A percentile compares a stretch with the other conserved stretches of the same genome.
These are phyloP conservation scores for Morone saxatilis DNA, from an alignment of 2,113 vertebrate genomes.

Conservation along the genomic window DNA sequence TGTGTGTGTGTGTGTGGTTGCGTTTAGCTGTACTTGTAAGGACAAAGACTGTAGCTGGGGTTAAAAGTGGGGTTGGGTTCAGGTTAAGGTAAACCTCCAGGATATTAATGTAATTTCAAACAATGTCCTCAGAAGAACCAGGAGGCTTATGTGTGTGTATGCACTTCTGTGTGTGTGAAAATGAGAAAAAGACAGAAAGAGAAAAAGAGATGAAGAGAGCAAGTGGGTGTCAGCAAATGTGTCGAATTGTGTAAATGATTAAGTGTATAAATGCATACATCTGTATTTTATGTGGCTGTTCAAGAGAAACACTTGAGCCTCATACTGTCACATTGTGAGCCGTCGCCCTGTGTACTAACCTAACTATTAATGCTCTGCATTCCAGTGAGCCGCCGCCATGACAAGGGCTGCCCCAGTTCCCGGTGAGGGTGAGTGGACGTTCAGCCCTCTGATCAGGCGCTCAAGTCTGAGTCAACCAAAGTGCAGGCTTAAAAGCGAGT, in stretches of 20 bases:
- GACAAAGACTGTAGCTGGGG: neutral
- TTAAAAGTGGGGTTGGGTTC: conserved; percentile 25
- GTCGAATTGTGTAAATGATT: neutral
- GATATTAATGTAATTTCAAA: conserved; percentile 4
- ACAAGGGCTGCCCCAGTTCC: conserved; percentile 1
- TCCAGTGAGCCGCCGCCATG: neutral
- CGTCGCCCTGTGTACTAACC: neutral
- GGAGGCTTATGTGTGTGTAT: neutral
- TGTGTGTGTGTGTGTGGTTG: neutral
- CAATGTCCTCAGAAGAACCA: neutral
- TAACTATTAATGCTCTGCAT: neutral
- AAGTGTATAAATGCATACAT: neutral
- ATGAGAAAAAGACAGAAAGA: neutral
- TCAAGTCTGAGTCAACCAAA: conserved; percentile 36
- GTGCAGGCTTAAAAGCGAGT: conserved; percentile 44
- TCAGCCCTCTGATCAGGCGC: conserved; percentile 21
- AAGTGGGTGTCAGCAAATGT: neutral
- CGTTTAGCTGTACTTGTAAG: conserved; percentile 9
- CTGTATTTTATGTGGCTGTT: neutral
- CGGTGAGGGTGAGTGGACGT: conserved; percentile 1
- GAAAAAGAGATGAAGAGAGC: neutral
- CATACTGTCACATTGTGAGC: neutral
- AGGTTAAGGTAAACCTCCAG: conserved; percentile 11
- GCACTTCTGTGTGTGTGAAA: neutral
- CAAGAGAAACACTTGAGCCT: neutral